Evolutionary conservation across 1,140 invertebrate species (phyloP).

Genomic region (Pentalonia nigronervosa): DNA sequence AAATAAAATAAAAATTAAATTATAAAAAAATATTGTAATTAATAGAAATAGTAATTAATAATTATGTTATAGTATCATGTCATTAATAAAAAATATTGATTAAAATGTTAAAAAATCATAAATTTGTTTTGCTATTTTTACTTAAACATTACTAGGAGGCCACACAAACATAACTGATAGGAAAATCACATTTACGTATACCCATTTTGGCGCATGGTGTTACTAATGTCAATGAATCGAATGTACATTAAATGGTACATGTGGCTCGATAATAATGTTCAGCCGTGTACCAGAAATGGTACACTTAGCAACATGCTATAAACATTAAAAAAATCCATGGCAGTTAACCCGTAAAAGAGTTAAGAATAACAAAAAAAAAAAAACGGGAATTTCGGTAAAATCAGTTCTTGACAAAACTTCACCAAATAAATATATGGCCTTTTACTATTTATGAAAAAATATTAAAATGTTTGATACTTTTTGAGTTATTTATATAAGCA

Average conservation of each 20-base stretch:
- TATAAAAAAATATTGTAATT: background rate
- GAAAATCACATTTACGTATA: too few relatives aligned
- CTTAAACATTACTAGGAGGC: background rate
- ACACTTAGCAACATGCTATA: background rate
- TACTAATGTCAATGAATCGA: background rate
- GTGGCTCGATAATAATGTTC: background rate
- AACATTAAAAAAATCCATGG: background rate
- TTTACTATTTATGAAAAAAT: too few relatives aligned
- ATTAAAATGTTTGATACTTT: too few relatives aligned
- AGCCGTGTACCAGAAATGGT: conserved; percentile 15
- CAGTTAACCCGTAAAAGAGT: conserved; percentile 13
- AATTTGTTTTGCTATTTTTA: conserved; percentile 11
- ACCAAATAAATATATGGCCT: too few relatives aligned
- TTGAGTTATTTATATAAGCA: too few relatives aligned
- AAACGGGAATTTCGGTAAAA: too few relatives aligned
- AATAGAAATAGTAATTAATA: background rate
- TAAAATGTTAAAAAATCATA: conserved; percentile 3
- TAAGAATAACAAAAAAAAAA: too few relatives aligned
- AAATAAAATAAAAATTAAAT: background rate
- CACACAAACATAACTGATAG: background rate
- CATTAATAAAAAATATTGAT: conserved; percentile 20
- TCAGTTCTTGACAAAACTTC: too few relatives aligned
- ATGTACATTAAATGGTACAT: conserved; percentile 31
- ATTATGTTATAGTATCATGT: background rate
- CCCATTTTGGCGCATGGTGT: background rate